Evolutionary conservation across 2,113 vertebrate species (phyloP).

Genomic region (Lamprotornis superbus): DNA sequence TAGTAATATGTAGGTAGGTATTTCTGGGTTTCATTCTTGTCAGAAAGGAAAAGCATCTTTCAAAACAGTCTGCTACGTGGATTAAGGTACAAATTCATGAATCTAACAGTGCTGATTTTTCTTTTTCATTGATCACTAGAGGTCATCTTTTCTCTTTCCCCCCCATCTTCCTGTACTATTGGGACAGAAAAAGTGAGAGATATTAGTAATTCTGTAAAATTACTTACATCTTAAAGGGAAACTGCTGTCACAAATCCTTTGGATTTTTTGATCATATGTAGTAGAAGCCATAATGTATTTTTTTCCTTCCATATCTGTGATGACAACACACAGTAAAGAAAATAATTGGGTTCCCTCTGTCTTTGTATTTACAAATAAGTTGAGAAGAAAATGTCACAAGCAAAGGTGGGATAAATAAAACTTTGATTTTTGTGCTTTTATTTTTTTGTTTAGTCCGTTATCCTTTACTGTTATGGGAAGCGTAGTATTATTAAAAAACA

Average conservation of each 20-base stretch:
- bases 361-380: background rate
- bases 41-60: background rate
- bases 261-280: background rate
- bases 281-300: background rate
- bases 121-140: background rate
- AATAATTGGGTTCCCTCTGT: background rate
- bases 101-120: background rate
- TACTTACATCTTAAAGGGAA: background rate
- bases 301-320: background rate
- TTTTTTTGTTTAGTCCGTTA: background rate
- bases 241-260: background rate
- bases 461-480: background rate
- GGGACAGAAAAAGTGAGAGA: background rate
- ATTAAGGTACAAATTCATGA: background rate
- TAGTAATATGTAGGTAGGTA: background rate
- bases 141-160: background rate
- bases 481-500: background rate
- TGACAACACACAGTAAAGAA: background rate
- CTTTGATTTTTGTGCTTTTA: background rate
- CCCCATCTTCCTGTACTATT: background rate
- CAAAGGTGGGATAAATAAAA: background rate
- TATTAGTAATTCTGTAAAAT: background rate
- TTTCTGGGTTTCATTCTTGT: background rate
- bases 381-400: background rate
- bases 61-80: background rate